phyloP scores from a whole-genome alignment of 2,113 vertebrate genomes.

The Collichthys lucidus region DNA sequence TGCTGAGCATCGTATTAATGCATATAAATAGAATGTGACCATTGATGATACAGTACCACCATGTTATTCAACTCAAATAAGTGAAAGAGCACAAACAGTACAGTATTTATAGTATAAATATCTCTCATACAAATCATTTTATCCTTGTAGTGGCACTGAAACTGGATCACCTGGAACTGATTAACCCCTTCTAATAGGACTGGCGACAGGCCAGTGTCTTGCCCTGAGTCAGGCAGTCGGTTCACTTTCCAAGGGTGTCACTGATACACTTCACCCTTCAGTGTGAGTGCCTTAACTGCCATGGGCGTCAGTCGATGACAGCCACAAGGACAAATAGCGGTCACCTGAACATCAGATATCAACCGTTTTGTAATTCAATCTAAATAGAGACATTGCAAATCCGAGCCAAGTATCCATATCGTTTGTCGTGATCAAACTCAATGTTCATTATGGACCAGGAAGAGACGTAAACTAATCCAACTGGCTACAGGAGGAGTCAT shows the following conservation, averaged over 20 bases:
- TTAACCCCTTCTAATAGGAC: constrained; percentile 53
- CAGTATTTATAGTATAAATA: constrained; percentile 4
- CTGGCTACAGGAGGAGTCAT: constrained; percentile 1
- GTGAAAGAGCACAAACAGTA: not conserved
- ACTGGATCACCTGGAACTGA: constrained; percentile 44
- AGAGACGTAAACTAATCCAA: constrained; percentile 52
- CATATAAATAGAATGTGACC: not conserved
- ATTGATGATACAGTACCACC: not conserved
- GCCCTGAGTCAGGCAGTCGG: constrained; percentile 34
- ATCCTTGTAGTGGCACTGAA: constrained; percentile 6
- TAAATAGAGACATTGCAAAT: constrained; percentile 51
- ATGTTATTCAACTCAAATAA: not conserved
- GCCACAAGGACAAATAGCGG: constrained; percentile 71
- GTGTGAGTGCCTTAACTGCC: constrained; percentile 57
- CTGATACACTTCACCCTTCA: constrained; percentile 67
- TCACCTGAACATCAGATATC: constrained; percentile 78
- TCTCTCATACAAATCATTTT: constrained; percentile 37
- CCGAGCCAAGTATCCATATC: constrained; percentile 67
- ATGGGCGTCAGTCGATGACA: constrained; percentile 34
- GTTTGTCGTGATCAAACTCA: constrained; percentile 46
- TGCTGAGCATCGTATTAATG: not conserved
- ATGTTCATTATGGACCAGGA: constrained; percentile 40
- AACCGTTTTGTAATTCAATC: constrained; percentile 78
- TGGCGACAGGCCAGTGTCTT: constrained; percentile 39
- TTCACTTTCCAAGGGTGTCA: constrained; percentile 77